Conservation (phyloP, 1,140 invertebrate genomes). For the Copidosoma floridanum region DNA sequence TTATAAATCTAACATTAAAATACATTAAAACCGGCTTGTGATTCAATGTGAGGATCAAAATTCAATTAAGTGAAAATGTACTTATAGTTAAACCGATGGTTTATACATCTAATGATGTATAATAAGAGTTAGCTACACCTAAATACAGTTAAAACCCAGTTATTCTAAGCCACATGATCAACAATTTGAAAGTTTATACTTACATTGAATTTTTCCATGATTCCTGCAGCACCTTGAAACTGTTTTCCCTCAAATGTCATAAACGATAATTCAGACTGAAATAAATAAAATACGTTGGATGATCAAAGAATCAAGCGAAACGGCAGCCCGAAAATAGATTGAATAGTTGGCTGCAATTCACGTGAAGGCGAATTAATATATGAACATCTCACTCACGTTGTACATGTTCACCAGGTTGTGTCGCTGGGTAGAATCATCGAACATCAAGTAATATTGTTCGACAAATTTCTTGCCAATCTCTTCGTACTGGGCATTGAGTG, state of each 20-base stretch:
- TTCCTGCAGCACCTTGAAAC: constrained; percentile 86
- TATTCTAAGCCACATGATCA: no score
- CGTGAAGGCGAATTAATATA: background rate
- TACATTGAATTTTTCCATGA: constrained; percentile 92
- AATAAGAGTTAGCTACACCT: no score
- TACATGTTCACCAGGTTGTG: constrained; percentile 84
- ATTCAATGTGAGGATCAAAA: no score
- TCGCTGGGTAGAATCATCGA: constrained; percentile 82
- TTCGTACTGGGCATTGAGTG: constrained; percentile 85
- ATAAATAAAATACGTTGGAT: constrained; percentile 35
- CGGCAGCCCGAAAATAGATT: background rate
- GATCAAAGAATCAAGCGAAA: background rate
- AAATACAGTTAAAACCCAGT: no score
- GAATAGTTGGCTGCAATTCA: background rate
- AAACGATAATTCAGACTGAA: constrained; percentile 83
- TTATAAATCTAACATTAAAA: no score
- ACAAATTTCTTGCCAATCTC: constrained; percentile 91
- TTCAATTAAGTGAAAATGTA: background rate
- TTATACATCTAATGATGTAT: background rate
- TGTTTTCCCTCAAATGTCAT: constrained; percentile 95
- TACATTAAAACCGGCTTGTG: no score
- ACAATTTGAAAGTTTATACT: constrained; percentile 48
- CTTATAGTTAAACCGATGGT: background rate
- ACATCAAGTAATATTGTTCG: constrained; percentile 86
- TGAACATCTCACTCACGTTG: constrained; percentile 72